Percentiles rank a stretch among this genome's conserved stretches.
Evolutionary conservation across 2,888 invertebrate genomes (phyloP).

Genomic region (Nemoura dubitans): DNA sequence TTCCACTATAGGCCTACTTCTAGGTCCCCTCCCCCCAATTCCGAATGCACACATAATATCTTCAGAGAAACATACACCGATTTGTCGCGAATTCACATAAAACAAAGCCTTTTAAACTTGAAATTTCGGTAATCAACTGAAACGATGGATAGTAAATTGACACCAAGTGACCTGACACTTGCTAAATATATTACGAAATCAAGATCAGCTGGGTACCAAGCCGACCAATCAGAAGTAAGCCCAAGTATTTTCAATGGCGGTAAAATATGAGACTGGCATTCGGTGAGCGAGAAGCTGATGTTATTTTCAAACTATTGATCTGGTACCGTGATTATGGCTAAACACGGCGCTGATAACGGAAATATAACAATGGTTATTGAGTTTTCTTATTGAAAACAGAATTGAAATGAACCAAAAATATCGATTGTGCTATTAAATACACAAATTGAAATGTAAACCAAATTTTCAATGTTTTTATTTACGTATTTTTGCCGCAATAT

Average conservation of each 20-base stretch:
- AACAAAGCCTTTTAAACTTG: background rate
- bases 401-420: too few species aligned
- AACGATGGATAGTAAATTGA: background rate
- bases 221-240: conserved; percentile 46
- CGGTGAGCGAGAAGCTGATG: too few species aligned
- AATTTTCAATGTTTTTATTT: too few species aligned
- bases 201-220: conserved; percentile 38
- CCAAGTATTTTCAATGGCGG: background rate
- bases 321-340: too few species aligned
- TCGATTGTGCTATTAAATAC: too few species aligned
- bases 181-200: conserved; percentile 36
- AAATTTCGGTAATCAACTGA: background rate
- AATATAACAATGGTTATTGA: too few species aligned
- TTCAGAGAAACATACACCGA: conserved; percentile 36
- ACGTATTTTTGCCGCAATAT: too few species aligned
- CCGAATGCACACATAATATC: conserved; percentile 5
- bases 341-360: too few species aligned
- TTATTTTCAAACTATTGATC: too few species aligned
- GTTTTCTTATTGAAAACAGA: too few species aligned
- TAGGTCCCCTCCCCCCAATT: conserved; percentile 29
- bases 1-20: conserved; percentile 47
- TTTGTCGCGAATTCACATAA: conserved; percentile 10
- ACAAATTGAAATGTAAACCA: too few species aligned
- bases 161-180: conserved; percentile 39
- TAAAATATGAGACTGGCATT: background rate